phyloP scores from a whole-genome alignment of 1,140 invertebrate genomes.

The Diabrotica undecimpunctata region DNA sequence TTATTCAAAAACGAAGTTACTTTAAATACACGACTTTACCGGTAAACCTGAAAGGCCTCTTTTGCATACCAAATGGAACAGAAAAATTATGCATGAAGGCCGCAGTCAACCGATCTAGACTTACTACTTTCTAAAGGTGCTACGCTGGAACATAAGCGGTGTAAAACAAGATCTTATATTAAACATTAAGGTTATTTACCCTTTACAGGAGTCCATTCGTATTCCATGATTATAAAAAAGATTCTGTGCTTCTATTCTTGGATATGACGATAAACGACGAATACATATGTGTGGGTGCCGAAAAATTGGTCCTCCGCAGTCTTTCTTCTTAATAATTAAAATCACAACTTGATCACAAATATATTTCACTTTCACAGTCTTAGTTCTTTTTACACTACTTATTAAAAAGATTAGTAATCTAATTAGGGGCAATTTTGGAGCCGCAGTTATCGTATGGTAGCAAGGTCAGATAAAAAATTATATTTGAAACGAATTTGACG shows the following conservation, averaged over 20 bases:
- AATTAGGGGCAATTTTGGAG: not conserved
- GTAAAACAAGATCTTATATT: not conserved
- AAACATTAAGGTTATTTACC: constrained; percentile 20
- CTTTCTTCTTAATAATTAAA: constrained; percentile 13
- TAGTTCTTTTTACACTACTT: constrained; percentile 1
- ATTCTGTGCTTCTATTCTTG: constrained; percentile 31
- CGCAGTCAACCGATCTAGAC: not conserved
- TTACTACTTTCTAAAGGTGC: constrained; percentile 27
- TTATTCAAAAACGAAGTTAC: too few species aligned
- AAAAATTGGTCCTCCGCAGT: constrained; percentile 22
- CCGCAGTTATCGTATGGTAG: constrained; percentile 27
- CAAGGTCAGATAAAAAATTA: constrained; percentile 29
- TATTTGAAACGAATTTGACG: not conserved
- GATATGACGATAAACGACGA: constrained; percentile 26
- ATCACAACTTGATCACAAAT: constrained; percentile 28
- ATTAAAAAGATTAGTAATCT: not conserved
- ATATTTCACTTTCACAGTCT: constrained; percentile 14
- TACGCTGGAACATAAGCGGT: not conserved
- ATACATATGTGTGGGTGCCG: constrained; percentile 29
- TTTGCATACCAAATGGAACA: constrained; percentile 2
- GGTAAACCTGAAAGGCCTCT: constrained; percentile 1
- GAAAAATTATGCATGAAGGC: not conserved
- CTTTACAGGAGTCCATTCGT: constrained; percentile 31
- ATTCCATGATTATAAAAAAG: constrained; percentile 25
- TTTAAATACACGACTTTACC: not conserved